Conservation (phyloP, 37 sponge, comb jelly and placozoan species). For the Ianthella basta region DNA sequence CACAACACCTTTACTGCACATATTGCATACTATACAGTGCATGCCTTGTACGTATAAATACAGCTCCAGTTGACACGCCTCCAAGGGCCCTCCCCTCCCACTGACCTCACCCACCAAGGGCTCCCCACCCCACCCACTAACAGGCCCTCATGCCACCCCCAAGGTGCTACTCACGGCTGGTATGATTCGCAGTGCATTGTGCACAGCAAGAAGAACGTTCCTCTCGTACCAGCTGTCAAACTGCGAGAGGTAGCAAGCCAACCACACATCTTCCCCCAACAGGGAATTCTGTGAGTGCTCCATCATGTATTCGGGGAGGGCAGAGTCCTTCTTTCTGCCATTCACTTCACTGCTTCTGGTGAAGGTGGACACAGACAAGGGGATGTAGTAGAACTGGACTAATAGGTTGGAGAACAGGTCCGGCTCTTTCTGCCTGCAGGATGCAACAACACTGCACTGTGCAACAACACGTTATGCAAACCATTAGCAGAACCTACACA, state of each 20-base stretch:
- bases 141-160: background rate
- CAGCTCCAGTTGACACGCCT: too few species aligned
- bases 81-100: too few species aligned
- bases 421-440: slow-evolving; percentile 47
- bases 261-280: slow-evolving; percentile 68
- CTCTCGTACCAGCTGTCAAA: slow-evolving; percentile 94
- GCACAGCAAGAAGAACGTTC: slow-evolving; percentile 77
- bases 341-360: background rate
- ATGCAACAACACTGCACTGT: background rate
- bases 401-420: slow-evolving; percentile 54
- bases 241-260: slow-evolving; percentile 76
- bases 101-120: too few species aligned
- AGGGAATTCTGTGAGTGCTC: slow-evolving; percentile 43
- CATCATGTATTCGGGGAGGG: background rate
- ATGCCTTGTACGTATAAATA: too few species aligned
- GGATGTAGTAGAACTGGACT: slow-evolving; percentile 74
- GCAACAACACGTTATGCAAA: too few species aligned
- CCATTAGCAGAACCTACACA: background rate
- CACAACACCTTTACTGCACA: too few species aligned
- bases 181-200: slow-evolving; percentile 64
- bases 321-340: background rate
- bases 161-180: slow-evolving; percentile 70
- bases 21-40: too few species aligned
- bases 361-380: slow-evolving; percentile 54
- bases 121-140: too few species aligned